Evolutionary conservation across 2,888 invertebrate species (phyloP).

Genomic region (Eupithecia vulgata): DNA sequence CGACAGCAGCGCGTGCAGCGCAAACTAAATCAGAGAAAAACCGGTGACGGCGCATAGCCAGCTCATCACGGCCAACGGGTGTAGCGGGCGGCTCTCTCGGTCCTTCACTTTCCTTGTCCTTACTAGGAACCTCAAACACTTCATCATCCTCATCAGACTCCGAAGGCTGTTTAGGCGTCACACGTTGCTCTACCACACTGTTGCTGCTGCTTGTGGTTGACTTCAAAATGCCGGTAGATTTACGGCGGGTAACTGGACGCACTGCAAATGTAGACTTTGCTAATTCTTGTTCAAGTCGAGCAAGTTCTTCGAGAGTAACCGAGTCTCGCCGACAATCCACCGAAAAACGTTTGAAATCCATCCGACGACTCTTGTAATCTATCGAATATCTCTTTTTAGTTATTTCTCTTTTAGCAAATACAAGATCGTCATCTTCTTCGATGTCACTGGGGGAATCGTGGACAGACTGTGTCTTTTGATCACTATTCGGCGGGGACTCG

Average conservation of each 20-base stretch:
- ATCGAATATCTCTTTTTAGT: slow-evolving; percentile 74
- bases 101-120: slow-evolving; percentile 75
- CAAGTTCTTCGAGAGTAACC: slow-evolving; percentile 71
- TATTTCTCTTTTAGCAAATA: slow-evolving; percentile 64
- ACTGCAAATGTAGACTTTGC: slow-evolving; percentile 75
- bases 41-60: slow-evolving; percentile 89
- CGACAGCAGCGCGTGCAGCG: slow-evolving; percentile 88
- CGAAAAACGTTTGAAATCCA: slow-evolving; percentile 77
- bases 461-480: slow-evolving; percentile 50
- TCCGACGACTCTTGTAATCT: slow-evolving; percentile 70
- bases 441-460: slow-evolving; percentile 57
- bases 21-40: slow-evolving; percentile 91
- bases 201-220: slow-evolving; percentile 71
- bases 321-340: slow-evolving; percentile 74
- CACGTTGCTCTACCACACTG: slow-evolving; percentile 60
- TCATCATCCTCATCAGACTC: slow-evolving; percentile 84
- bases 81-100: slow-evolving; percentile 88
- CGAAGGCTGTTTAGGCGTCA: slow-evolving; percentile 54
- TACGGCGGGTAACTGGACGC: slow-evolving; percentile 66
- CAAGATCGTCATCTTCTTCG: slow-evolving; percentile 60
- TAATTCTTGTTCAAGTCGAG: slow-evolving; percentile 70
- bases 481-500: slow-evolving; percentile 42
- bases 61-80: slow-evolving; percentile 90
- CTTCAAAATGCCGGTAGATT: slow-evolving; percentile 78
- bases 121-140: slow-evolving; percentile 83